Evolutionary conservation across 2,797 vertebrate species (phyloP), one percentile per base, ranked within the genome.

Genomic region (Sciurus carolinensis): DNA sequence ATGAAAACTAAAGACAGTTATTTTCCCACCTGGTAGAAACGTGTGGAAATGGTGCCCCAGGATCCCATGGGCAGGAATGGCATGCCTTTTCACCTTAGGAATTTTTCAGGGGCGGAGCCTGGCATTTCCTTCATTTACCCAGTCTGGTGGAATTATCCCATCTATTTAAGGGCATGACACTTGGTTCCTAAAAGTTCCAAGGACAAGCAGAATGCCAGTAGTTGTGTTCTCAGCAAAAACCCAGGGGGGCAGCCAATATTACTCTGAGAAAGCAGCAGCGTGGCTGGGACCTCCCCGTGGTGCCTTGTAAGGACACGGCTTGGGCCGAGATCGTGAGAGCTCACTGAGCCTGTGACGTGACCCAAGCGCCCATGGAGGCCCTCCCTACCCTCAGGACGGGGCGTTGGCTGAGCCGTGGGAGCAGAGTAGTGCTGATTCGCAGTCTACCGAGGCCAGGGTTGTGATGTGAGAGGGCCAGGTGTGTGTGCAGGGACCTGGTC

Each of bases 1-100:
- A 86, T 75, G 94, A 94, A 96, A 98, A 95, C 96, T 92, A 94
- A 39, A 54, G 97, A 92, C 92, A 0, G 59, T 33, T 77, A 69
- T 86, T 95, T 94, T 91, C 54, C 92, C 97, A 97, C 95, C 98
- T 98, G 98, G 98, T 85, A 92, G 84, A 97, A 95, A 92, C 89
- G 94, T 47, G 13, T 36, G 83, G 96, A 96, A 92, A 92, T 89
- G 93, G 39, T 90, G 72, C 94, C 94, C 91, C 85, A 0, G 2
- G 10, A 86, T 95, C 94, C 95, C 97, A 81, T 28, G 59, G 95
- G 59, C 96, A 73, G 5, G 24, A 72, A 9, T 1, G 36, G n/a
- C 26, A 0, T 0, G 1, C 1, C 1, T 1, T 54, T 73, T 24
- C 17, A 20, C 81, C 76, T 17, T 5, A 52, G 67, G 62, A 66